Conservation (phyloP, 2,113 vertebrate species). For the Ptilorrhoa leucosticta region DNA sequence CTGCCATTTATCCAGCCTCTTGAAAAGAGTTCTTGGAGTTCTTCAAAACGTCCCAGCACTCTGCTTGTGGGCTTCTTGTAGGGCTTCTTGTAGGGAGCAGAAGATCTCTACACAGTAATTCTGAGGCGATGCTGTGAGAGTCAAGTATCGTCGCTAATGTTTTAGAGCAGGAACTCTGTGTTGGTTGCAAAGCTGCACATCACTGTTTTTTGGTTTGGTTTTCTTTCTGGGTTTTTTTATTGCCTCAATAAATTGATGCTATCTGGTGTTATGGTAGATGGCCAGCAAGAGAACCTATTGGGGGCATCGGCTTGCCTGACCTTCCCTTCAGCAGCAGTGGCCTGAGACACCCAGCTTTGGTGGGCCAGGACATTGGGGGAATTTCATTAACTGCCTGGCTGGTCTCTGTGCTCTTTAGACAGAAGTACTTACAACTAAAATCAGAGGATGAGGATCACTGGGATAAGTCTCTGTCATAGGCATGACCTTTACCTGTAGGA, state of each 20-base stretch:
- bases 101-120: background rate
- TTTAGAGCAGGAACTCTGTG: background rate
- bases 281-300: background rate
- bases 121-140: background rate
- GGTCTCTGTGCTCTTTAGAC: background rate
- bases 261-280: background rate
- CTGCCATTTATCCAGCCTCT: background rate
- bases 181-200: background rate
- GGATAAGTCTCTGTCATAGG: background rate
- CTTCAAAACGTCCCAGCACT: background rate
- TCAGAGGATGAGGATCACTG: background rate
- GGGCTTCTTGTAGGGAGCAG: background rate
- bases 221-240: background rate
- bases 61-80: background rate
- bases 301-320: background rate
- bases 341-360: background rate
- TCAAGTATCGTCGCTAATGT: background rate
- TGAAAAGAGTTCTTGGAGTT: background rate
- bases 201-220: accelerated
- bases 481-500: background rate
- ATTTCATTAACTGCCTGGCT: background rate
- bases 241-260: background rate
- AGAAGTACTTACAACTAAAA: background rate
- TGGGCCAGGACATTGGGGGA: background rate
- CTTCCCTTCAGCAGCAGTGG: background rate